Evolutionary conservation across 2,888 invertebrate species (phyloP), one percentile per base, ranked within the genome.

Genomic region (Lissocephala sabroskyi): DNA sequence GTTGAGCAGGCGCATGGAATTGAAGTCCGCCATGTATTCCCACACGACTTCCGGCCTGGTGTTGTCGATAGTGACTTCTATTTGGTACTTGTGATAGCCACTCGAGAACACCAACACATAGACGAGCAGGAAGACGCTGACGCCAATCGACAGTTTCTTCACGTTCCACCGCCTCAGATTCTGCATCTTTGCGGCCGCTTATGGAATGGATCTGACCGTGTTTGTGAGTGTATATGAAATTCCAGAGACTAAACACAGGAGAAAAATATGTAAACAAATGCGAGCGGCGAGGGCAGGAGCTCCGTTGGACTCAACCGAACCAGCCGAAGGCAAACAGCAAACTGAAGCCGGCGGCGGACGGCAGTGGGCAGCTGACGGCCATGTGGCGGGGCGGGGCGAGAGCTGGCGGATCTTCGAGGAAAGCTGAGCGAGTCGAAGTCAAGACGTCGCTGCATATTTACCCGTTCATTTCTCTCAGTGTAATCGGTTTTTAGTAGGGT

Each of bases 11-110:
- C 88, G 88, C 88, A 90, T 89, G 79, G 92, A 91, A 68, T 88
- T 90, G 68, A 92, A 92, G 83, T 92, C 92, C 0, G 91, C 89
- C n/a, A 91, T 88, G 82, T 87, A 91, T 80, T 91, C 90, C 91
- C 92, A 92, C 26, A 90, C 89, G 19, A 84, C 85, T 68, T 87
- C 86, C 13, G 92, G 88, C 66, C 87, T 86, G 0, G 87, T 83
- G 60, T 88, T 86, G 28, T 83, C 79, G 62, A 92, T 85, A 56
- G 85, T 82, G 42, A 85, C 85, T 60, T 87, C 86, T 56, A 84
- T 82, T 71, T 84, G 79, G 66, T 86, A 86, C 49, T 83, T 80
- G 59, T 86, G 78, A 66, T 80, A 81, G 14, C 81, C 76, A 36
- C 75, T 68, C 7, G 82, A 79, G 56, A 80, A 70, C 3, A 74